Percentiles rank a stretch among this genome's conserved stretches.
Evolutionary conservation across 2,888 invertebrate genomes (phyloP).

Genomic region (Mesodorylaimus sp.): DNA sequence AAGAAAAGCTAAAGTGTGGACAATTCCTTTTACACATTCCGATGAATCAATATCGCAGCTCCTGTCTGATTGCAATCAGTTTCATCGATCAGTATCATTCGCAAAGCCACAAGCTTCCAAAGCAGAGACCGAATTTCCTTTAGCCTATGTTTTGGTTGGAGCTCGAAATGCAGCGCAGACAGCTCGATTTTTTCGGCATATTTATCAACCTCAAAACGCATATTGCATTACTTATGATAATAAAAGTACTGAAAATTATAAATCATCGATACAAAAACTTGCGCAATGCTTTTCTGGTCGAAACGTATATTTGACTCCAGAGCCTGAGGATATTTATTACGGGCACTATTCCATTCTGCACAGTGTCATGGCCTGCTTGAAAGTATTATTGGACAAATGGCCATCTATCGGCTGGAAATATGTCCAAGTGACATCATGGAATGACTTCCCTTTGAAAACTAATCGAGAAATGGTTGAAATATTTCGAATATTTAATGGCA

Average conservation of each 20-base stretch:
- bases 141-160: neutral
- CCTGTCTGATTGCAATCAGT: no score
- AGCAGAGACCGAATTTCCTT: neutral
- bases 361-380: no score
- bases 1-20: no score
- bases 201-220: neutral
- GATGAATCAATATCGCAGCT: no score
- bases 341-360: no score
- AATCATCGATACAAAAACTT: neutral
- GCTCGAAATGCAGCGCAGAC: neutral
- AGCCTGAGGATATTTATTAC: no score
- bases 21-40: no score
- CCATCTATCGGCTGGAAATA: neutral
- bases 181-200: neutral
- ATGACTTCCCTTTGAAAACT: neutral
- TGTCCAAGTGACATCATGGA: neutral
- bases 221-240: neutral
- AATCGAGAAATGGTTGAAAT: neutral
- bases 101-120: no score
- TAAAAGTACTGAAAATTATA: neutral
- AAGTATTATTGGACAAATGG: no score
- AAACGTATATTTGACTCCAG: no score
- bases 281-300: no score
- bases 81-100: no score
- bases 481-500: neutral